Evolutionary conservation across 1,140 invertebrate genomes (phyloP).

Genomic region (Calliopsis andreniformis): DNA sequence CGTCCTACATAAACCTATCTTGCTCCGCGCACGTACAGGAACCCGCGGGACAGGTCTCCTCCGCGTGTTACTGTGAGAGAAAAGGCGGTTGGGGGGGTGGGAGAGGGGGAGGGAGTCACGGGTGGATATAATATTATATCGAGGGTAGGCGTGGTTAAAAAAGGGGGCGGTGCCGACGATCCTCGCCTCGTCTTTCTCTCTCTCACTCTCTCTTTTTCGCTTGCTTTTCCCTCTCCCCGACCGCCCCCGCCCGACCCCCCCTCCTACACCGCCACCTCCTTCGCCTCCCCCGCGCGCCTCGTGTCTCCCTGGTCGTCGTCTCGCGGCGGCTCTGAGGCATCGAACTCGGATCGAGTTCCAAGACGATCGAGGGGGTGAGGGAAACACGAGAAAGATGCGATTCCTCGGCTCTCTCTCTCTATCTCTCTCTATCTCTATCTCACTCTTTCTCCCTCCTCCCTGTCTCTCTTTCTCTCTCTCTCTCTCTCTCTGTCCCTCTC

Average conservation of each 20-base stretch:
- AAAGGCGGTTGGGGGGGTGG: background rate
- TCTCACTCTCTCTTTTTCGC: conserved; percentile 51
- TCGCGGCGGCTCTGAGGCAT: conserved; percentile 74
- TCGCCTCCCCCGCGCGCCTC: conserved; percentile 37
- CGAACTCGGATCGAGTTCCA: conserved; percentile 70
- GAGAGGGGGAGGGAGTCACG: conserved; percentile 37
- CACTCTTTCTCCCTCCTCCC: no score
- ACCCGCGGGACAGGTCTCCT: conserved; percentile 34
- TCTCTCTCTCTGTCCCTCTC: no score
- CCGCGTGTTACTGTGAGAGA: conserved; percentile 11
- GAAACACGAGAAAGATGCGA: conserved; percentile 44
- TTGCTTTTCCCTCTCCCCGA: conserved; percentile 51
- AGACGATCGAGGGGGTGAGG: conserved; percentile 46
- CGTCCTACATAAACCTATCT: conserved; percentile 60
- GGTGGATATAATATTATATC: conserved; percentile 70
- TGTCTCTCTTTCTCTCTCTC: background rate
- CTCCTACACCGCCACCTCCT: conserved; percentile 26
- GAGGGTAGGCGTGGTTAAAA: conserved; percentile 78
- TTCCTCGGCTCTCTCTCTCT: background rate
- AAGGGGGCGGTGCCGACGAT: conserved; percentile 75
- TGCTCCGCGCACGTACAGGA: conserved; percentile 32
- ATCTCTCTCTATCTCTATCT: background rate
- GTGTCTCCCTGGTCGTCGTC: conserved; percentile 6
- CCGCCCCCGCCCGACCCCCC: conserved; percentile 8
- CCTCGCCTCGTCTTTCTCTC: conserved; percentile 59